These are phyloP conservation scores for Cheilosia impressa DNA, from an alignment of 2,888 invertebrate species.

Conservation along the genomic window DNA sequence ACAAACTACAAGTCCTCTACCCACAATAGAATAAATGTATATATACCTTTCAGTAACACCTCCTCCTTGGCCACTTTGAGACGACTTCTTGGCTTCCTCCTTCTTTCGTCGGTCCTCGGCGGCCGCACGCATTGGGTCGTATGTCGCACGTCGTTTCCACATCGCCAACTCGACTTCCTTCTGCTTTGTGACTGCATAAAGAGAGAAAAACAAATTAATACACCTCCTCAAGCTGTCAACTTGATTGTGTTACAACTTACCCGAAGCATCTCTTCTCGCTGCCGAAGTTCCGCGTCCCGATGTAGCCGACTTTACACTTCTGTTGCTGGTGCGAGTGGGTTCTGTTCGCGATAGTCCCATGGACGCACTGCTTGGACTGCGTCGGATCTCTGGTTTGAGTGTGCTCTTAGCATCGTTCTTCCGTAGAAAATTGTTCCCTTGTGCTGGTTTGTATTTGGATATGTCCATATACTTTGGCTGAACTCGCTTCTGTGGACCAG, in stretches of 20 bases:
- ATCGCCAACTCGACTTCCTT: conserved; percentile 95
- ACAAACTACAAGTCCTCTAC: background rate
- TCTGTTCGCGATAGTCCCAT: conserved; percentile 81
- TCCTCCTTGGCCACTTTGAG: conserved; percentile 77
- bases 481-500: conserved; percentile 78
- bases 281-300: conserved; percentile 81
- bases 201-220: background rate
- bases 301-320: conserved; percentile 82
- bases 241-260: conserved; percentile 75
- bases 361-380: conserved; percentile 83
- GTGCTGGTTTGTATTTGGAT: conserved; percentile 86
- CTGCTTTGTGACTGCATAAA: conserved; percentile 85
- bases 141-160: conserved; percentile 97
- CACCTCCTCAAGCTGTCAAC: background rate
- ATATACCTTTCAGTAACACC: conserved; percentile 81
- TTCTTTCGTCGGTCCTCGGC: conserved; percentile 91
- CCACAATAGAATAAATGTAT: conserved; percentile 1
- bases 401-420: conserved; percentile 85
- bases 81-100: conserved; percentile 84
- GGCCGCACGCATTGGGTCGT: conserved; percentile 96
- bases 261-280: conserved; percentile 80
- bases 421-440: conserved; percentile 84
- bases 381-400: conserved; percentile 81
- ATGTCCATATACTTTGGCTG: conserved; percentile 86
- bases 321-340: conserved; percentile 81